Percentiles rank a stretch among this genome's conserved stretches.
phyloP scores from a whole-genome alignment of 2,888 invertebrate genomes.

The Norana najaformis region DNA sequence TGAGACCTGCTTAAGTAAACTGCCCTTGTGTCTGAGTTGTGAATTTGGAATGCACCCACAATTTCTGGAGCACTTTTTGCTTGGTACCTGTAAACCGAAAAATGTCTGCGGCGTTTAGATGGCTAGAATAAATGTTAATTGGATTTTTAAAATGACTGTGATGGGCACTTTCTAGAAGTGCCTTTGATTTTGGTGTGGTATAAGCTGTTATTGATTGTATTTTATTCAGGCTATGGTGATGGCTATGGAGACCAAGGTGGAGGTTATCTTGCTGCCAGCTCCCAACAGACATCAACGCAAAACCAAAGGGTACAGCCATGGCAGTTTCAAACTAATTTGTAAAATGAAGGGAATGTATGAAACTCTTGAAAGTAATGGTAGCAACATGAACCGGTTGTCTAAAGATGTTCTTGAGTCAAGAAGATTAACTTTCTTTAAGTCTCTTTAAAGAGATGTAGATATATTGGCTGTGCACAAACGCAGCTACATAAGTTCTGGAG shows the following conservation, averaged over 20 bases:
- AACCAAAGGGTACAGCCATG: background rate
- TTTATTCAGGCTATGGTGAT: slow-evolving; percentile 3
- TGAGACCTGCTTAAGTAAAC: background rate
- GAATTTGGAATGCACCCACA: too few species aligned
- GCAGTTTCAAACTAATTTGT: background rate
- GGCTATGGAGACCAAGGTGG: slow-evolving; percentile 19
- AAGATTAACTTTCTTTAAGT: too few species aligned
- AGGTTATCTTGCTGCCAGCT: background rate
- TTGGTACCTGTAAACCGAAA: too few species aligned
- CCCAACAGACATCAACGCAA: slow-evolving; percentile 15
- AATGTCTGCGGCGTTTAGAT: background rate
- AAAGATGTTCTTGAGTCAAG: too few species aligned
- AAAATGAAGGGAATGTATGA: too few species aligned
- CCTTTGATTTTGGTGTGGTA: background rate
- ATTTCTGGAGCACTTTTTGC: background rate
- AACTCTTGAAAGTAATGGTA: too few species aligned
- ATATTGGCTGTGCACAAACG: too few species aligned
- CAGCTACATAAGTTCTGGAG: too few species aligned
- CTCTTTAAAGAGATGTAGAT: too few species aligned
- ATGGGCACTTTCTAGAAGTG: background rate
- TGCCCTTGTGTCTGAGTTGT: background rate
- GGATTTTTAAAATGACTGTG: too few species aligned
- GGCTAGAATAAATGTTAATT: too few species aligned
- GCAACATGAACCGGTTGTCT: too few species aligned
- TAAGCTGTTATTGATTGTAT: background rate